Evolutionary conservation across 2,113 vertebrate genomes (phyloP), one percentile per base, ranked within the genome.

Genomic region (Mirza zaza): DNA sequence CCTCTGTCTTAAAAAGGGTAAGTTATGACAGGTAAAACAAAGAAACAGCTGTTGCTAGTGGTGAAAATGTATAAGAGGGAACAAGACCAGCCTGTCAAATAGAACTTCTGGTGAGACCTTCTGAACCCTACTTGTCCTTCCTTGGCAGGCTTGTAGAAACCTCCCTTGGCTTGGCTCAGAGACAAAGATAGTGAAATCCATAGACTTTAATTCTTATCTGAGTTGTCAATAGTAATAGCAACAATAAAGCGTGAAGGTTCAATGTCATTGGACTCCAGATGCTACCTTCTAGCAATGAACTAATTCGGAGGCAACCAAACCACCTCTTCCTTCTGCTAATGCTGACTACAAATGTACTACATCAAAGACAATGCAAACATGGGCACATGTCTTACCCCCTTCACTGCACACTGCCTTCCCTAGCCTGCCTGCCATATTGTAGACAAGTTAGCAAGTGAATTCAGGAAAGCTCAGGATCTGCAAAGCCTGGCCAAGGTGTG

Each of bases 401-500:
- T 23, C 12, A 36, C 6, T 9, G 21, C 29, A 15, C 5, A 75
- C 1, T 3, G 17, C 10, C 14, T 1, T 20, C 3, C 10, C 2
- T 25, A 4, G 5, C 4, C 6, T 13, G 6, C 12, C 39, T n/a
- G 17, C 48, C 48, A 7, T 50, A 39, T 59, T 55, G 48, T n/a
- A 57, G 42, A 13, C 10, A 93, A 57, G 48, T 34, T 13, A 63
- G 39, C 18, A n/a, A 86, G 29, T 81, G 52, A 76, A 15, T 29
- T 80, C 39, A 45, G 36, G 23, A 75, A 84, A 48, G 8, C 6
- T 9, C 9, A n/a, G 36, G 67, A 57, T 39, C 34, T 27, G 4
- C 27, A 36, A 1, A 25, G 14, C 18, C 8, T 20, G 27, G 18
- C 42, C n/a, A 73, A 57, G 25, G 65, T 4, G n/a, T 12, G 7